Evolutionary conservation across 2,888 invertebrate species (phyloP), one percentile per base, ranked within the genome.

Genomic region (Chromoteleia sp.): DNA sequence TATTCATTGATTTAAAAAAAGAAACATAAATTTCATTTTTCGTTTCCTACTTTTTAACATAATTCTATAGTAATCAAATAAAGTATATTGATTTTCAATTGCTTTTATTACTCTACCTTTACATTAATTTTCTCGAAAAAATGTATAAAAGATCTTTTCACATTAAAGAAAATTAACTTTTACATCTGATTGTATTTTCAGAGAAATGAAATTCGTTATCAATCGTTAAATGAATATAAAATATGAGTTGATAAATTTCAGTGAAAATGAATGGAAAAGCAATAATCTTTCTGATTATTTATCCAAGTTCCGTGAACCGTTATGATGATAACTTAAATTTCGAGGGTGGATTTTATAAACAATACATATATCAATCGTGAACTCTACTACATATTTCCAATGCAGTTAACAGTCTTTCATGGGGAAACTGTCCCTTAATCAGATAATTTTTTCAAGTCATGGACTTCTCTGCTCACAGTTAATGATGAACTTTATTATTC

Each of bases 341-440:
- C 15, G 58, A 76, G 59, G 75, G 67, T 58, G 41, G 39, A 59
- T 48, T 63, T 74, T 59, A 67, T 17, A 67, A 68, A 33, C 39
- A 36, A 10, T 19, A 56, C 33, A 63, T 29, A 65, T 59, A 25
- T 48, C 25, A 8, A 19, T 12, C 61, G 45, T 29, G 71, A 12
- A n/a, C 8, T 8, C 29, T n/a, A 36, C n/a, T 36, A 6, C 6
- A 6, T 25, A 17, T 50, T 71, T 36, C 19, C 39, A 12, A 43
- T 73, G 50, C 52, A 61, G 41, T 41, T 59, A 52, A 45, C 59
- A 14, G 30, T 36, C 33, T 8, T 6, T 1, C 17, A 14, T 19
- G 52, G 63, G 19, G 19, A 36, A 45, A 2, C 4, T 65, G 45
- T 54, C 43, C 43, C 61, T 52, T 43, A 54, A 74, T 74, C 54